Conservation (phyloP, 2,797 vertebrate genomes). For the Anguilla pacifica region DNA sequence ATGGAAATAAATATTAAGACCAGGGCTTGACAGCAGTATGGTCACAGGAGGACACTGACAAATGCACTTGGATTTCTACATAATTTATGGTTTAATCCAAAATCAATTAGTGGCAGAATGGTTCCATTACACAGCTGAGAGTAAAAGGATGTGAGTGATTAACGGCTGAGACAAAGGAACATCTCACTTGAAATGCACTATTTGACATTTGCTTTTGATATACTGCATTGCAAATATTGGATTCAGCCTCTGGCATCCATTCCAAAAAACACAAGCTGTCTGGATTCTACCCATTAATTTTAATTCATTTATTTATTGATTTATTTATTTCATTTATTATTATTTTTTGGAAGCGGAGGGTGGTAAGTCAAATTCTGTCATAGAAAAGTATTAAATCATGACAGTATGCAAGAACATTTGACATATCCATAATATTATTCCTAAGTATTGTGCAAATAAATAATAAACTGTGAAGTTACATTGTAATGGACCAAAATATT, state of each 20-base stretch:
- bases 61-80: neutral
- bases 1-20: neutral
- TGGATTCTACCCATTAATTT: neutral
- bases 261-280: conserved; percentile 24
- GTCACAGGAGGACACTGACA: neutral
- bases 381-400: neutral
- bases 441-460: neutral
- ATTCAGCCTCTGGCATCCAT: conserved; percentile 1
- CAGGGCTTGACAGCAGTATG: neutral
- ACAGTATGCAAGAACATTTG: neutral
- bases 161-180: conserved; percentile 18
- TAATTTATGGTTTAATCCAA: conserved; percentile 25
- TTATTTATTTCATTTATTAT: neutral
- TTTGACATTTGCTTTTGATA: conserved; percentile 27
- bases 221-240: conserved; percentile 14
- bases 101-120: conserved; percentile 31
- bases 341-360: neutral
- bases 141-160: conserved; percentile 6
- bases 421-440: neutral
- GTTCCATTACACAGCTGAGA: conserved; percentile 15
- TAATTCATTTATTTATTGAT: neutral
- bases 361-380: neutral
- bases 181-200: conserved; percentile 23
- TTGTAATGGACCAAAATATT: neutral
- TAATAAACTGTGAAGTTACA: conserved; percentile 2